Evolutionary conservation across 1,140 invertebrate genomes (phyloP).

Genomic region (Lordiphosa stackelbergi): DNA sequence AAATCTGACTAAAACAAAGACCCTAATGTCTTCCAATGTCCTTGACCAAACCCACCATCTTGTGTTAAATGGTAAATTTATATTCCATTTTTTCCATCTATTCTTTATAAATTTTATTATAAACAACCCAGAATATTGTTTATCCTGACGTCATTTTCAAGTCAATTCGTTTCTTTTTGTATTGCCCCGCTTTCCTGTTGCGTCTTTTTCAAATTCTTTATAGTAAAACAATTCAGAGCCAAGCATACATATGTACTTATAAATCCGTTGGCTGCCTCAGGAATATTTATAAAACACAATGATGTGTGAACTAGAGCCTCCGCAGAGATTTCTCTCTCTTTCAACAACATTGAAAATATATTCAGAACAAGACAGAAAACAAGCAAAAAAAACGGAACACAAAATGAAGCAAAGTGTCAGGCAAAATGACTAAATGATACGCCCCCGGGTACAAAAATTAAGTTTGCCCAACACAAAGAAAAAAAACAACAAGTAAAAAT

Average conservation of each 20-base stretch:
- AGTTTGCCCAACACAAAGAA: constrained; percentile 16
- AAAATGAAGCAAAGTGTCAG: constrained; percentile 18
- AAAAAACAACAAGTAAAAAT: background rate
- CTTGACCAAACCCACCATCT: no score
- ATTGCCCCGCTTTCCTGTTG: constrained; percentile 17
- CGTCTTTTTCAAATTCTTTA: constrained; percentile 27
- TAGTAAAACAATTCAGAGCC: constrained; percentile 16
- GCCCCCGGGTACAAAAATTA: constrained; percentile 8
- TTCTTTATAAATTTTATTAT: constrained; percentile 36
- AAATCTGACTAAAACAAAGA: no score
- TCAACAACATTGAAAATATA: constrained; percentile 29
- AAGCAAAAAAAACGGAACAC: constrained; percentile 26
- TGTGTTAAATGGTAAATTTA: no score
- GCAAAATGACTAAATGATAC: constrained; percentile 12
- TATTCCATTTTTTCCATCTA: constrained; percentile 6
- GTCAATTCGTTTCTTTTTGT: constrained; percentile 16
- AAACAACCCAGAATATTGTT: constrained; percentile 29
- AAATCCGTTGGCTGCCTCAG: constrained; percentile 1
- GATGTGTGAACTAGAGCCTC: constrained; percentile 42
- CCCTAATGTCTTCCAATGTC: no score
- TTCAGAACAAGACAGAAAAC: constrained; percentile 32
- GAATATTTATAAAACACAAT: constrained; percentile 50
- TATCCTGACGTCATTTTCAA: constrained; percentile 50
- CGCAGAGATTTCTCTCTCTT: no score
- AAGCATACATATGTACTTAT: constrained; percentile 1